phyloP scores from a whole-genome alignment of 2,888 invertebrate genomes.

The Heliconius ismenius region DNA sequence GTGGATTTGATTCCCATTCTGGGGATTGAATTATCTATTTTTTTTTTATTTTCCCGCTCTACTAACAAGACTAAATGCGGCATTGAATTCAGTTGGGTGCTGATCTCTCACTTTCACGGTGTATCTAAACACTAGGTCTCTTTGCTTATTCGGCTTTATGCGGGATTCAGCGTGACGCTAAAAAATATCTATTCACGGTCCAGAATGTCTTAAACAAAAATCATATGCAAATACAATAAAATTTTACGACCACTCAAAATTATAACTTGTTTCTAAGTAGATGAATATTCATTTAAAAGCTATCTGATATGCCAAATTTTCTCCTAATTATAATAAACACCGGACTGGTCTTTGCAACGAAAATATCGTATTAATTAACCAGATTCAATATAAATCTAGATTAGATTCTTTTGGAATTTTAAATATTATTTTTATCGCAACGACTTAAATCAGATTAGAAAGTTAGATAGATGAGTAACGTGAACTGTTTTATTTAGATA shows the following conservation, averaged over 20 bases:
- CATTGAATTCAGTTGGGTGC: no score
- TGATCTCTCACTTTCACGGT: no score
- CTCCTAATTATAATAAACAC: constrained; percentile 33
- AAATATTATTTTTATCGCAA: constrained; percentile 8
- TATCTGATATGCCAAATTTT: constrained; percentile 27
- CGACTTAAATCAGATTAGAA: constrained; percentile 15
- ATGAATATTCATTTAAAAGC: constrained; percentile 34
- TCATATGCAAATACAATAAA: constrained; percentile 28
- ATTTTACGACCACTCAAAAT: constrained; percentile 11
- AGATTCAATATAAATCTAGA: constrained; percentile 22
- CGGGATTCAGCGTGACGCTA: no score
- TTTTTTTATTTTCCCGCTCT: no score
- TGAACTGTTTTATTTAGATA: constrained; percentile 5
- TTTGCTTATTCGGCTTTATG: no score
- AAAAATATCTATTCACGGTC: not conserved
- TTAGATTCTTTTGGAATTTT: constrained; percentile 20
- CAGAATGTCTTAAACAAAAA: not conserved
- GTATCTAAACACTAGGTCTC: no score
- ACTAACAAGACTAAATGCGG: no score
- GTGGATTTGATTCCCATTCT: no score
- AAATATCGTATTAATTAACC: constrained; percentile 26
- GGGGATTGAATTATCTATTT: no score
- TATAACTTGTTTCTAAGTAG: constrained; percentile 26
- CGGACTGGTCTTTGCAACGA: constrained; percentile 1
- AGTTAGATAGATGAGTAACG: constrained; percentile 4